A percentile compares a stretch with the other conserved stretches of the same genome.
Conservation (phyloP, 2,797 vertebrate species). For the Enteromius treurensis region DNA sequence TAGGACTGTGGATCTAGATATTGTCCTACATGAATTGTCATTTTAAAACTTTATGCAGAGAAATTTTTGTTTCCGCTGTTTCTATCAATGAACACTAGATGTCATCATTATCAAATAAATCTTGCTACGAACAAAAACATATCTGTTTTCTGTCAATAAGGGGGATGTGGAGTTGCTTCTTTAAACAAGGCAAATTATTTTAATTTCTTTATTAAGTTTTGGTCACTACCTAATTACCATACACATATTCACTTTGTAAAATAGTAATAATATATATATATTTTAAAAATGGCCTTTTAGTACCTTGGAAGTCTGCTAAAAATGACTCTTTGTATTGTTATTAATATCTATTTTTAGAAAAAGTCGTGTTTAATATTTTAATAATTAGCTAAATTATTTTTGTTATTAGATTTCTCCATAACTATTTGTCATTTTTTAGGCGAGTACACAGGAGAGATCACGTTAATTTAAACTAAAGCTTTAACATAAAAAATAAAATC, state of each 20-base stretch:
- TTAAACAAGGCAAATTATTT: not conserved
- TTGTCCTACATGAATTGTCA: not conserved
- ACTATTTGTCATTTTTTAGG: not conserved
- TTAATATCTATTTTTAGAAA: not conserved
- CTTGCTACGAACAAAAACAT: not conserved
- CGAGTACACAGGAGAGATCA: not conserved
- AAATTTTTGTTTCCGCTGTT: conserved; percentile 15
- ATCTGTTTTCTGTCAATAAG: not conserved
- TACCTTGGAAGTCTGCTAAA: not conserved
- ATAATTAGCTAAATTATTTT: not conserved
- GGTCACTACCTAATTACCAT: not conserved
- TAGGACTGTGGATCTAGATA: conserved; percentile 9
- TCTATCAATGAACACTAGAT: conserved; percentile 49
- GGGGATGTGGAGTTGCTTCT: not conserved
- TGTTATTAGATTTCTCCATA: not conserved
- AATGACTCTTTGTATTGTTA: not conserved
- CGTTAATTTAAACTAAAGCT: not conserved
- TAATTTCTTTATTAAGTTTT: not conserved
- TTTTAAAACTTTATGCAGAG: not conserved
- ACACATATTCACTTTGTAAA: not conserved
- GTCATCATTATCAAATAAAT: conserved; percentile 39
- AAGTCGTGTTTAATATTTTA: not conserved
- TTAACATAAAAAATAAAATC: not conserved
- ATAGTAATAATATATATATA: not conserved
- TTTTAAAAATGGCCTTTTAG: not conserved